phyloP scores from a whole-genome alignment of 2,113 vertebrate species.

The Cyanoliseus patagonus region DNA sequence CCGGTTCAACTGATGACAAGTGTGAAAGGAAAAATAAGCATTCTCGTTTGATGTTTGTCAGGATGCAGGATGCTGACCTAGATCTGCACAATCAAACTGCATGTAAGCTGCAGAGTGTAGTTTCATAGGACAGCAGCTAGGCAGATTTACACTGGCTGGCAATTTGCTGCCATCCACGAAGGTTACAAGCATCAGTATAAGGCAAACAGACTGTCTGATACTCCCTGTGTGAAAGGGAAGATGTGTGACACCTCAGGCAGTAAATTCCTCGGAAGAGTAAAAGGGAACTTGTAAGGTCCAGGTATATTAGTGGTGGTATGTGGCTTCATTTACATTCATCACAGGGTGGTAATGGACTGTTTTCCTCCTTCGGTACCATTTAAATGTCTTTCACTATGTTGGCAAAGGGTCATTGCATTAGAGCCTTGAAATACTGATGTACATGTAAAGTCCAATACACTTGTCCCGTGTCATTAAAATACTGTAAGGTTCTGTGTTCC shows the following conservation, averaged over 20 bases:
- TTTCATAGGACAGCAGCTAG: not conserved
- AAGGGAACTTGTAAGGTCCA: not conserved
- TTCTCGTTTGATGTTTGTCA: slow-evolving; percentile 8
- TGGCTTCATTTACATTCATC: not conserved
- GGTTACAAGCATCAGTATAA: not conserved
- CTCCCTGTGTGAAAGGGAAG: not conserved
- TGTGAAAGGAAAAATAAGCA: not conserved
- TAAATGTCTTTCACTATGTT: not conserved
- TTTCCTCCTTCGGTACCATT: not conserved
- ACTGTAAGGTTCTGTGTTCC: not conserved
- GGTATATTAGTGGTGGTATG: not conserved
- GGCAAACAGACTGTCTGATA: not conserved
- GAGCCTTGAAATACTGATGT: not conserved
- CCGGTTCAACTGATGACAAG: not conserved
- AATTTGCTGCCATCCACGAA: not conserved
- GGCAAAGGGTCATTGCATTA: not conserved
- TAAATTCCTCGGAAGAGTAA: not conserved
- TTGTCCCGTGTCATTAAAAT: not conserved
- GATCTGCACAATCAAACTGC: not conserved
- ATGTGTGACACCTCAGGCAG: not conserved
- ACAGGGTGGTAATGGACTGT: accelerated
- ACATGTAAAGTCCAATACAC: accelerated
- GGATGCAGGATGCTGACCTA: slow-evolving; percentile 41
- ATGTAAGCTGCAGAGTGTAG: not conserved
- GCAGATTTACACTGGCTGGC: not conserved